Evolutionary conservation across 2,888 invertebrate species (phyloP).

Genomic region (Saturnia pavonia): DNA sequence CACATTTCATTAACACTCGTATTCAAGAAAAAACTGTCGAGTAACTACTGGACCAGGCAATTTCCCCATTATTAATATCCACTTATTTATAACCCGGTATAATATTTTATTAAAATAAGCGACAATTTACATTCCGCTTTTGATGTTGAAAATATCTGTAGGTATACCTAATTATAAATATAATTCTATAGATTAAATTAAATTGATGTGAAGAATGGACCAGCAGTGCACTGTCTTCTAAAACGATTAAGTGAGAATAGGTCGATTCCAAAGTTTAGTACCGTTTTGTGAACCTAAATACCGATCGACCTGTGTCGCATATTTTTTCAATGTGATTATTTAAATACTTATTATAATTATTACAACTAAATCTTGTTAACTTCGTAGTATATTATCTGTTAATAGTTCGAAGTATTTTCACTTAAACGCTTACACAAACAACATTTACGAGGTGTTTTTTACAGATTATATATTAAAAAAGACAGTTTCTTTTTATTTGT

Average conservation of each 20-base stretch:
- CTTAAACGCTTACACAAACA: not conserved
- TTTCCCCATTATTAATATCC: not conserved
- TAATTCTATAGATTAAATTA: conserved; percentile 33
- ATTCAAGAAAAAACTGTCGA: too few species aligned
- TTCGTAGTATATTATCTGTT: not conserved
- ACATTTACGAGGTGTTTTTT: not conserved
- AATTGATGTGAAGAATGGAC: conserved; percentile 49
- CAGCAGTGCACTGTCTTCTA: conserved; percentile 36
- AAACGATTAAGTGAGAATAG: conserved; percentile 22
- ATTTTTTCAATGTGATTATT: too few species aligned
- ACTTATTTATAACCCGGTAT: conserved; percentile 4
- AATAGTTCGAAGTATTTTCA: not conserved
- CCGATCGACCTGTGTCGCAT: too few species aligned
- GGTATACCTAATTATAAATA: conserved; percentile 33
- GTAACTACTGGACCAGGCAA: too few species aligned
- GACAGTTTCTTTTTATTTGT: conserved; percentile 68
- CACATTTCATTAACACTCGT: too few species aligned
- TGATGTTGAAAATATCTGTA: conserved; percentile 55
- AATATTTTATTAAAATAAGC: conserved; percentile 24
- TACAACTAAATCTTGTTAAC: too few species aligned
- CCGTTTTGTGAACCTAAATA: not conserved
- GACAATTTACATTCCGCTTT: conserved; percentile 74
- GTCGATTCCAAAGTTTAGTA: not conserved
- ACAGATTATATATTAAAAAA: conserved; percentile 33
- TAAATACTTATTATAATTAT: too few species aligned